Conservation (phyloP, 2,888 invertebrate genomes). For the Tanypteryx hageni region DNA sequence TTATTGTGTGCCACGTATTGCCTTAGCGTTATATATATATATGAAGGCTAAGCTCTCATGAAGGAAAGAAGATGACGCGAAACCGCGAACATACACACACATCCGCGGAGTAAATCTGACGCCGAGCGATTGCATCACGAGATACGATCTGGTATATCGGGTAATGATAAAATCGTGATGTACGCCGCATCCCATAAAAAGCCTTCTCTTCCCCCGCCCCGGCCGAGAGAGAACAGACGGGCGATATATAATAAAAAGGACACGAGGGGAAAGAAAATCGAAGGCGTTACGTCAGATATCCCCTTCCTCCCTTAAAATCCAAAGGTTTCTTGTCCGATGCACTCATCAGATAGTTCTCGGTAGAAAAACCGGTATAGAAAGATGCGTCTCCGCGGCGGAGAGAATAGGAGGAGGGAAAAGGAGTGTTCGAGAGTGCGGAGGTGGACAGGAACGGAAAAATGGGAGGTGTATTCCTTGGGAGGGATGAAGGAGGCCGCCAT, state of each 20-base stretch:
- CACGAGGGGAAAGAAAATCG: too few species aligned
- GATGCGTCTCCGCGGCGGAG: background rate
- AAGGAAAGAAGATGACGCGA: too few species aligned
- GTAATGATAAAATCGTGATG: constrained; percentile 20
- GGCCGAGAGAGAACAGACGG: background rate
- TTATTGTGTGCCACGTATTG: too few species aligned
- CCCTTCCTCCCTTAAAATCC: too few species aligned
- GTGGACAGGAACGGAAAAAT: background rate
- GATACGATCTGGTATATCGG: constrained; percentile 3
- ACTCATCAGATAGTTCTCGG: constrained; percentile 13
- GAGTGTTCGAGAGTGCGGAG: background rate
- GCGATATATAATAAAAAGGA: too few species aligned
- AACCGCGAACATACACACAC: background rate
- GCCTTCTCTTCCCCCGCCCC: background rate
- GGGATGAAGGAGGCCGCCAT: constrained; percentile 42
- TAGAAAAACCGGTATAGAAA: background rate
- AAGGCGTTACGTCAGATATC: constrained; percentile 1
- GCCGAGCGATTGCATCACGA: background rate
- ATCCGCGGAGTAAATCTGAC: constrained; percentile 6
- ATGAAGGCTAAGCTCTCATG: too few species aligned
- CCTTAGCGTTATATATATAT: too few species aligned
- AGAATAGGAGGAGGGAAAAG: background rate
- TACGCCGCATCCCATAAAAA: background rate
- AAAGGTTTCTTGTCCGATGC: background rate
- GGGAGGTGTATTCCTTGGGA: constrained; percentile 18